These are phyloP conservation scores for Myotis lucifugus DNA, from an alignment of 2,113 vertebrate genomes.

Conservation along the genomic window DNA sequence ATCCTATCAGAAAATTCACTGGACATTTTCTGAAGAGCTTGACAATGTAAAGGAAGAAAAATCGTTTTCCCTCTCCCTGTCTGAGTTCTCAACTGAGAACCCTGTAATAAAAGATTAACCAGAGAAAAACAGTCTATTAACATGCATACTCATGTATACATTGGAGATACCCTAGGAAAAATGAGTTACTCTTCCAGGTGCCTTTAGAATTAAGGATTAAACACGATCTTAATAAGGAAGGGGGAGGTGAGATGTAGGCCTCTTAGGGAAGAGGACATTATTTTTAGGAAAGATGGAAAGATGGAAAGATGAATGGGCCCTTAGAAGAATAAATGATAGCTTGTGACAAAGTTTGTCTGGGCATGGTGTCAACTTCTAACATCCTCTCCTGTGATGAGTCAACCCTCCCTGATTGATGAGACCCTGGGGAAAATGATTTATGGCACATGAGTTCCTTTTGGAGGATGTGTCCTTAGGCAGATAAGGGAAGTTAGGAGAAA, in stretches of 20 bases:
- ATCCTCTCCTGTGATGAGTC: neutral
- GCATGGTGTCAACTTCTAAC: neutral
- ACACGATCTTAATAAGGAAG: neutral
- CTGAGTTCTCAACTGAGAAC: neutral
- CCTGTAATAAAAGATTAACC: neutral
- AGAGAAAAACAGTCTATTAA: constrained; percentile 17
- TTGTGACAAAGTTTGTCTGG: neutral
- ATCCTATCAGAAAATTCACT: constrained; percentile 37
- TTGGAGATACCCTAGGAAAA: neutral
- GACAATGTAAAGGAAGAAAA: neutral
- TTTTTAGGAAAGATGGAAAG: neutral
- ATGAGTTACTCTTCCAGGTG: neutral
- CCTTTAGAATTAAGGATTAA: neutral
- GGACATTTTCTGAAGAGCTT: constrained; percentile 35
- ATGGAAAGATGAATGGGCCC: neutral
- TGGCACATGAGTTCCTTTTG: neutral
- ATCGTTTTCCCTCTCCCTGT: neutral
- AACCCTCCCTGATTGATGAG: neutral
- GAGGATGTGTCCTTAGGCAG: neutral
- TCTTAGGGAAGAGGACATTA: neutral
- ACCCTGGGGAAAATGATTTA: neutral
- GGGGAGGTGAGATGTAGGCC: neutral
- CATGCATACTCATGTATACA: neutral
- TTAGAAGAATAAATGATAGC: neutral
- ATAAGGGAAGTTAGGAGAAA: neutral